Evolutionary conservation across 2,888 invertebrate genomes (phyloP).

Genomic region (Amphiduros pacificus): DNA sequence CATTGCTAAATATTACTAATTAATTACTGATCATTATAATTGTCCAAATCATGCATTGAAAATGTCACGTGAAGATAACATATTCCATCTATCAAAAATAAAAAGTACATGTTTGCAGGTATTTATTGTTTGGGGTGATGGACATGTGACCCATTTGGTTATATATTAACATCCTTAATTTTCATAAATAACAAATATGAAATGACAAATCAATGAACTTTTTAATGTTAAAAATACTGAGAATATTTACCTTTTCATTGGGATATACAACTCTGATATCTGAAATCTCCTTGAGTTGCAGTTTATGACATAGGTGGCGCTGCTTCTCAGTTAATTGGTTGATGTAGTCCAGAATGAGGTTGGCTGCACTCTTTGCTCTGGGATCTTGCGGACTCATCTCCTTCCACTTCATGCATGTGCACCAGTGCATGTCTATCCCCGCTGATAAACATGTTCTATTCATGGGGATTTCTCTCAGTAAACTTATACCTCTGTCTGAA

Average conservation of each 20-base stretch:
- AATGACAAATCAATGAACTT: not conserved
- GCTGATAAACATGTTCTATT: constrained; percentile 47
- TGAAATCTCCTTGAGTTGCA: constrained; percentile 14
- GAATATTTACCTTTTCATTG: constrained; percentile 27
- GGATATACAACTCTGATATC: constrained; percentile 23
- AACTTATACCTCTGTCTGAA: constrained; percentile 40
- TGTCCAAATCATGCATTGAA: no score
- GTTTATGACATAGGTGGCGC: constrained; percentile 13
- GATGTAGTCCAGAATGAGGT: constrained; percentile 11
- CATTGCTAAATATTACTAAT: no score
- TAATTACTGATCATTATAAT: no score
- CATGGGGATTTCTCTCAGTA: constrained; percentile 40
- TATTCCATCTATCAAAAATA: no score
- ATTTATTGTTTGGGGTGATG: no score
- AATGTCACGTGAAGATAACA: no score
- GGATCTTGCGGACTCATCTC: constrained; percentile 21
- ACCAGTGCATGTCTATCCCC: constrained; percentile 48
- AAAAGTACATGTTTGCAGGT: no score
- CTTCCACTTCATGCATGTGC: constrained; percentile 44
- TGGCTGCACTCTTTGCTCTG: constrained; percentile 1
- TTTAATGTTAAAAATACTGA: no score
- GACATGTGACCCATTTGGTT: no score
- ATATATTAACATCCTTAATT: not conserved
- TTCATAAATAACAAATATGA: not conserved
- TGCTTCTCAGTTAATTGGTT: constrained; percentile 4